Evolutionary conservation across 2,888 invertebrate genomes (phyloP), one percentile per base, ranked within the genome.

Genomic region (Dioctria rufipes): DNA sequence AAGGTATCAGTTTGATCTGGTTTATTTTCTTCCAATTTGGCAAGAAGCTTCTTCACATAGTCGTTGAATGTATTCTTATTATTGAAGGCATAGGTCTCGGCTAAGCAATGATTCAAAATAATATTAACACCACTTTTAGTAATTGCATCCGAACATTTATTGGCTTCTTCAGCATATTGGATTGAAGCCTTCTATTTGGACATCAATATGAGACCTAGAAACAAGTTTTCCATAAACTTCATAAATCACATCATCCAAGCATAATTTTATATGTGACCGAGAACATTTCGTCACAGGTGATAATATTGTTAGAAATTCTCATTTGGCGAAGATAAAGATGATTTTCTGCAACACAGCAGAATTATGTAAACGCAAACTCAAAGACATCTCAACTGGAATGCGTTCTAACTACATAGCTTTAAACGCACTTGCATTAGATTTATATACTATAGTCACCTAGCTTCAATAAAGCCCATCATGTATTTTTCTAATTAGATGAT

Each of bases 271-370:
- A 98, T 79, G 96, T 94, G 91, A 99, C 99, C 81, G 98, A 97
- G 92, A 98, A 98, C 95, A 99, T 96, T 92, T 99, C 99, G 90
- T 99, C 98, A 86, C 96, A 96, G 86, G 96, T 96, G 90, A 98
- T 94, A 91, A 95, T 93, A 92, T 98, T 97, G 91, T 97, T 97
- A 92, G 94, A 98, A 91, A 98, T 96, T 90, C 92, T 96, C 98
- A 98, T 98, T 91, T 92, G 96, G 91, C 46, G 88, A 89, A 89
- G 92, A 92, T 92, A 90, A 81, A 84, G 81, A 83, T 79, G 83
- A 83, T 83, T 84, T 58, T 69, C 80, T 80, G 80, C 75, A 42
- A 71, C 25, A 25, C 80, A 67, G 75, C 82, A 75, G 79, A 78
- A 63, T 46, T 25, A 25, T 63, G 65, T 79, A 78, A 75, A 79